Evolutionary conservation across 2,888 invertebrate genomes (phyloP).

Genomic region (Limenitis camilla): DNA sequence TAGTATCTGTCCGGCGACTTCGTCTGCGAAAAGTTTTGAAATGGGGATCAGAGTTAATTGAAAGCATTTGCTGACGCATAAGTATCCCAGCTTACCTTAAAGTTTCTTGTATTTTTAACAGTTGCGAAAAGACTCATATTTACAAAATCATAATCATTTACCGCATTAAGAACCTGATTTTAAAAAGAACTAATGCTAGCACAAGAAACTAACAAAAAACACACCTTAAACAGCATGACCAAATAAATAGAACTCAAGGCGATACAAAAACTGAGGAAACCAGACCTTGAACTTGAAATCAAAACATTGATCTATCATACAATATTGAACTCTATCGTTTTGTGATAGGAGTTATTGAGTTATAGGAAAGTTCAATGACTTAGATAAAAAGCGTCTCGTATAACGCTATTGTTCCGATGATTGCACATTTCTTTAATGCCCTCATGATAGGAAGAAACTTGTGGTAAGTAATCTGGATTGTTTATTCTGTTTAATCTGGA

Average conservation of each 20-base stretch:
- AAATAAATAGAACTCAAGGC: no score
- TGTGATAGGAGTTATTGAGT: slow-evolving; percentile 5
- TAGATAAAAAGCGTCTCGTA: slow-evolving; percentile 22
- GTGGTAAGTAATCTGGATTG: no score
- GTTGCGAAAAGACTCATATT: background rate
- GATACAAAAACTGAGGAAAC: slow-evolving; percentile 6
- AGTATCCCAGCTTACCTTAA: no score
- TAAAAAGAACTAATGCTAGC: background rate
- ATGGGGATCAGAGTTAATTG: no score
- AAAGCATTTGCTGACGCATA: no score
- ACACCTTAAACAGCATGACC: no score
- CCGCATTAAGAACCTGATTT: no score
- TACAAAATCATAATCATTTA: no score
- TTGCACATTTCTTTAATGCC: slow-evolving; percentile 17
- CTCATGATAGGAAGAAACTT: slow-evolving; percentile 5
- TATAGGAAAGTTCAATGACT: slow-evolving; percentile 26
- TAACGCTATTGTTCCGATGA: slow-evolving; percentile 20
- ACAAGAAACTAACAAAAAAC: no score
- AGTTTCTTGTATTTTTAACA: background rate
- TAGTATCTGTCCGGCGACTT: no score
- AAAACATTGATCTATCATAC: slow-evolving; percentile 1
- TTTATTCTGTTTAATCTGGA: no score
- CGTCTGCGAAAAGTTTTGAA: no score
- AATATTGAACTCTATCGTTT: slow-evolving; percentile 10
- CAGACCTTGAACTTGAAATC: slow-evolving; percentile 26